Percentiles rank a stretch among this genome's conserved stretches.
Evolutionary conservation across 1,140 invertebrate species (phyloP).

Genomic region (Drosophila bocqueti): DNA sequence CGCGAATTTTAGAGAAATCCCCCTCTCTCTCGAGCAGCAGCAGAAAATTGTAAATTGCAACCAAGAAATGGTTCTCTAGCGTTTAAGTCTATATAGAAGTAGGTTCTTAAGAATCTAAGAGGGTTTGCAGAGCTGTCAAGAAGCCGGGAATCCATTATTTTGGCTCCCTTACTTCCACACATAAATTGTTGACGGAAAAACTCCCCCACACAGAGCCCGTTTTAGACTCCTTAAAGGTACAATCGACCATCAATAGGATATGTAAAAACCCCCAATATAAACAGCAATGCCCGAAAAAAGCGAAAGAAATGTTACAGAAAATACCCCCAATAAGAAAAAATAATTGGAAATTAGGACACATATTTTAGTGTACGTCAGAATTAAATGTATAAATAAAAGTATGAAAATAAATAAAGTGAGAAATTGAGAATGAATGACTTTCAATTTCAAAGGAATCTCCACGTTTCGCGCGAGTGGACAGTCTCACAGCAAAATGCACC

Average conservation of each 20-base stretch:
- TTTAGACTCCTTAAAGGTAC: conserved; percentile 33
- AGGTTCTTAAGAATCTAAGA: conserved; percentile 1
- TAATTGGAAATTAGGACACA: conserved; percentile 59
- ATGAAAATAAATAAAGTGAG: conserved; percentile 37
- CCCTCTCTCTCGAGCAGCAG: not conserved
- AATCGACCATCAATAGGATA: conserved; percentile 20
- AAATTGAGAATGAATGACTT: conserved; percentile 16
- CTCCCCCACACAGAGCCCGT: conserved; percentile 8
- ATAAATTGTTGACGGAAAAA: conserved; percentile 21
- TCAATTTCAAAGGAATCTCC: not conserved
- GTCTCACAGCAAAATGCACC: conserved; percentile 23
- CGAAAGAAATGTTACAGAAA: conserved; percentile 8
- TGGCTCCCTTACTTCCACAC: not conserved
- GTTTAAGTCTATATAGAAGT: conserved; percentile 43
- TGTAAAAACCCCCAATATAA: conserved; percentile 40
- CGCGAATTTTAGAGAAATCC: conserved; percentile 31
- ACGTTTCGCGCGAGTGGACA: conserved; percentile 38
- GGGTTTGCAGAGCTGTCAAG: conserved; percentile 1
- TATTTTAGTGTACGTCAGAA: conserved; percentile 81
- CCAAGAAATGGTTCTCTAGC: conserved; percentile 44
- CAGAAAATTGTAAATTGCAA: conserved; percentile 69
- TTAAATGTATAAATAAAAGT: conserved; percentile 76
- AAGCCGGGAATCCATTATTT: not conserved
- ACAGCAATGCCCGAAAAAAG: conserved; percentile 9
- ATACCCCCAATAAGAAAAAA: conserved; percentile 21